Evolutionary conservation across 2,888 invertebrate species (phyloP).

Genomic region (Eupithecia tripunctaria): DNA sequence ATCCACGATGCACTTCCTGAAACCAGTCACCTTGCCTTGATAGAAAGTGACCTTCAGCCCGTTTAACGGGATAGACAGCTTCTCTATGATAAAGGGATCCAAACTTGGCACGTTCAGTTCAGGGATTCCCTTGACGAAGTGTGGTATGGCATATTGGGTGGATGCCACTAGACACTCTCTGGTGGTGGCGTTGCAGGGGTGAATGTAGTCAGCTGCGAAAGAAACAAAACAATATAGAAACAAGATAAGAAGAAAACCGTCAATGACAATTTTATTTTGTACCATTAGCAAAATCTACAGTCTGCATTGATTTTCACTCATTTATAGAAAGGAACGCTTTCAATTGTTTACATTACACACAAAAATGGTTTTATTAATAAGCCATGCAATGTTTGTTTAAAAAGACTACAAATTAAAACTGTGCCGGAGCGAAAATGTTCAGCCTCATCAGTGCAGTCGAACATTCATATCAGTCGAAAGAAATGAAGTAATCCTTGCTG

Average conservation of each 20-base stretch:
- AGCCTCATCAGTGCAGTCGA: too few relatives aligned
- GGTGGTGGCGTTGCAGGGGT: conserved; percentile 69
- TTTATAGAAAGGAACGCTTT: background rate
- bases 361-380: background rate
- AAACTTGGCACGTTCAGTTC: conserved; percentile 60
- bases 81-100: conserved; percentile 75
- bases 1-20: conserved; percentile 72
- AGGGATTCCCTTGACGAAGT: conserved; percentile 73
- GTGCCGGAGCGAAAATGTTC: background rate
- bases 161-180: conserved; percentile 66
- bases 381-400: background rate
- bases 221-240: background rate
- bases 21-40: conserved; percentile 73
- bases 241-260: background rate
- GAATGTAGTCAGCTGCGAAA: conserved; percentile 70
- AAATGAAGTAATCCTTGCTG: background rate
- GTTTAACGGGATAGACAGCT: conserved; percentile 66
- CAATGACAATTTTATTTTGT: background rate
- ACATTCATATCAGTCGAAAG: background rate
- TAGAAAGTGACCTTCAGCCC: conserved; percentile 75
- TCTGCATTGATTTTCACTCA: background rate
- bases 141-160: conserved; percentile 71
- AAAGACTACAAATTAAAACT: background rate
- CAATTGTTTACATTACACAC: background rate
- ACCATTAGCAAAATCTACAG: background rate